Evolutionary conservation across 2,113 vertebrate genomes (phyloP), one percentile per base, ranked within the genome.

Genomic region (Zosterops japonicus): DNA sequence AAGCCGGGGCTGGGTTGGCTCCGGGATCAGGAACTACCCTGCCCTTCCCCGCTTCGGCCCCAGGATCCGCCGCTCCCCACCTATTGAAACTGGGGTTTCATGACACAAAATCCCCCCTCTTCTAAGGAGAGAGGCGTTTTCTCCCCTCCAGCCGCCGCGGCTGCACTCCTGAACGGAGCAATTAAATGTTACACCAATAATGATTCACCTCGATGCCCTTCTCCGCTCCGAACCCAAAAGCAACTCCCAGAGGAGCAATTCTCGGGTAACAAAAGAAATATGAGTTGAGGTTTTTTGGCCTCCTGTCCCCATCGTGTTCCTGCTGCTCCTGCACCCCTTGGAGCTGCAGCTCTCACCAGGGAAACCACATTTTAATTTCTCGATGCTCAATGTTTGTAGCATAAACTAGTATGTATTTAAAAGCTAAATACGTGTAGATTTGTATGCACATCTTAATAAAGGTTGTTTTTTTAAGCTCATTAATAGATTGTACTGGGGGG

Each of bases 51-150:
- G 27, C 61, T 31, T 33, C 12, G 28, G 52, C 19, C 78, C 35
- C 17, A 2, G 55, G 22, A 41, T 5, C 18, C 11, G 11, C 52
- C 1, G 2, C n/a, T 42, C 53, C 31, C 53, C 63, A 33, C 2
- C 36, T 28, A 8, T 12, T 3, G 72, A 5, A 20, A 5, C 10
- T 1, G 4, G 3, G 29, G 4, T 11, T 47, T 14, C 17, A 0
- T 0, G 8, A 11, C 64, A 6, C 42, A 9, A 27, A 67, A 44
- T 31, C 13, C 31, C 31, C 27, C 17, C 52, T 41, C 3, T 44
- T n/a, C 49, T 8, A 2, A 3, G 15, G 44, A 21, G 28, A 29
- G 5, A 13, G 6, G 60, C 12, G 18, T 12, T 65, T 18, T 12
- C 53, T 42, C 17, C 31, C 71, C 35, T 11, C 14, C 12, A 11